Percentiles rank a stretch among this genome's conserved stretches.
Conservation (phyloP, 2,888 invertebrate genomes). For the Omphaloscelis lunosa region DNA sequence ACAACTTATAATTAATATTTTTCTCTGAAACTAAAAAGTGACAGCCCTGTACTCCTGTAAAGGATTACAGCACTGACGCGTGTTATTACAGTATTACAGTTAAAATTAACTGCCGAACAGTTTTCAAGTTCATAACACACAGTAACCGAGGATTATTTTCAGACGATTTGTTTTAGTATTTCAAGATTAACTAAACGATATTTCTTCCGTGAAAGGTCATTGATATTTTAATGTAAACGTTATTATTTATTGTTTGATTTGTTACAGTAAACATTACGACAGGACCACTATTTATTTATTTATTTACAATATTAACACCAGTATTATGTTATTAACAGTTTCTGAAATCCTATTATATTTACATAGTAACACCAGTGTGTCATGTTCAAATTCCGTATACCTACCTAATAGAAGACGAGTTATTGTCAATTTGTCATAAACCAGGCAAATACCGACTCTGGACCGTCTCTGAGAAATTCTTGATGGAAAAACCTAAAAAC, state of each 20-base stretch:
- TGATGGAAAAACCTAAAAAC: neutral
- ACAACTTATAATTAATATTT: no score
- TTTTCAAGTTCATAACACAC: constrained; percentile 80
- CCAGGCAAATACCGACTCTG: no score
- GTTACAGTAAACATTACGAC: neutral
- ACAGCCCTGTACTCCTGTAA: constrained; percentile 53
- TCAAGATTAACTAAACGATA: constrained; percentile 62
- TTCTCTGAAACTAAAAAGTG: neutral
- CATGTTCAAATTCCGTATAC: neutral
- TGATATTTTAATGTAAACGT: constrained; percentile 41
- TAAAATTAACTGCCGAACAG: constrained; percentile 75
- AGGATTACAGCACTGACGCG: constrained; percentile 70
- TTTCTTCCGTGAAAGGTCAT: constrained; percentile 69
- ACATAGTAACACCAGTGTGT: neutral
- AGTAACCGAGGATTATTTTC: constrained; percentile 72
- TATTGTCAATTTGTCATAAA: no score
- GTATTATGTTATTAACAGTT: neutral
- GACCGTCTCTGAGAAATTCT: no score
- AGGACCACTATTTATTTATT: neutral
- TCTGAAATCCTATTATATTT: neutral
- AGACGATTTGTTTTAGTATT: constrained; percentile 73
- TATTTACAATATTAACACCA: neutral
- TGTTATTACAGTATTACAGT: constrained; percentile 77
- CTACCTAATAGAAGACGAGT: no score
- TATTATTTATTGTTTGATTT: constrained; percentile 35